A percentile compares a stretch with the other conserved stretches of the same genome.
phyloP scores from a whole-genome alignment of 2,797 vertebrate genomes.

The Eremophila alpestris region DNA sequence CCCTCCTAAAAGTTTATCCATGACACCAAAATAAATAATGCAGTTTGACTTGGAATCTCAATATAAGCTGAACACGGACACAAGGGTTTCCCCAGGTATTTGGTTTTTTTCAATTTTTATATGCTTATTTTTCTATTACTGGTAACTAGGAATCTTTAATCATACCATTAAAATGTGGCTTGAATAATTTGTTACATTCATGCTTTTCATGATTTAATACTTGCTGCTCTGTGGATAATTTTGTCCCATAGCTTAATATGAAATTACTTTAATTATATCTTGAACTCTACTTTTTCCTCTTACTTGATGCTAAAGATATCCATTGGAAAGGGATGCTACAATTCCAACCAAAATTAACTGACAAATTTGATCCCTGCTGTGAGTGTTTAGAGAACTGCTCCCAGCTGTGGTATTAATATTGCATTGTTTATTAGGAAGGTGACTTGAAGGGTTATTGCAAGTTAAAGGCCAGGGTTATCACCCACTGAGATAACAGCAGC shows the following conservation, averaged over 20 bases:
- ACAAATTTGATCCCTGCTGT: slow-evolving; percentile 69
- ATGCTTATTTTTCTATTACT: background rate
- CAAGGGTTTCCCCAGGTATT: background rate
- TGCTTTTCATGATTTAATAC: slow-evolving; percentile 1
- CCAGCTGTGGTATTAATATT: slow-evolving; percentile 77
- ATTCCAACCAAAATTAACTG: slow-evolving; percentile 60
- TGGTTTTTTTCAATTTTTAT: background rate
- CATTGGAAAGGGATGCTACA: slow-evolving; percentile 45
- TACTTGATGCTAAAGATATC: slow-evolving; percentile 41
- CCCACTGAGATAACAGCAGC: slow-evolving; percentile 53
- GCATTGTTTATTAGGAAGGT: slow-evolving; percentile 75
- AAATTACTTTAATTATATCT: slow-evolving; percentile 44
- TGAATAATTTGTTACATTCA: background rate
- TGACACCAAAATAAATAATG: background rate
- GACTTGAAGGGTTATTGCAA: slow-evolving; percentile 67
- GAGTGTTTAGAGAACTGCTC: slow-evolving; percentile 57
- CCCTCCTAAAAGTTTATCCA: background rate
- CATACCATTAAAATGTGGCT: background rate
- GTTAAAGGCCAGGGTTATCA: slow-evolving; percentile 70
- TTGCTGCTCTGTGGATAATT: background rate
- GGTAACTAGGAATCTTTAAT: background rate
- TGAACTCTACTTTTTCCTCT: slow-evolving; percentile 26
- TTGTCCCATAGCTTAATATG: slow-evolving; percentile 25
- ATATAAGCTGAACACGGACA: background rate
- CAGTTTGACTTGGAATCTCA: background rate